Base-by-base conservation (phyloP, 2,797 vertebrate species). In the Sebastes aleutianus region DNA sequence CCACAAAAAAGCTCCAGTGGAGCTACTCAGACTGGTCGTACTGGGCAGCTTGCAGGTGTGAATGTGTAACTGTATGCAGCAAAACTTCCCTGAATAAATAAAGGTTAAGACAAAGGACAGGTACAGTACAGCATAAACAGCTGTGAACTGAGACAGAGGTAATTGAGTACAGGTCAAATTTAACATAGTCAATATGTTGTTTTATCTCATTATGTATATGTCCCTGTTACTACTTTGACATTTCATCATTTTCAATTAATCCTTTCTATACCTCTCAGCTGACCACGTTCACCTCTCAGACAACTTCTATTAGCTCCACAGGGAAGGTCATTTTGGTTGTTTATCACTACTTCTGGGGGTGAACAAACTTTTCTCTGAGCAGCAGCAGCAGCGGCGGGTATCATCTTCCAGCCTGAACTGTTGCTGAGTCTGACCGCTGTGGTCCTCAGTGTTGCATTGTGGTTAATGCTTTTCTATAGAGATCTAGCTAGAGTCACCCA, bases 181-280 rank as follows among this genome's bases (percentile, higher is more conserved):
- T 74, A 76, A 63, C 66, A 84, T 26, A 43, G 18, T 24, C 72
- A 80, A 64, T 1, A 14, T 65, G 69, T 16, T 5, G 32, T 70
- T 78, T 85, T 57, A 70, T 76, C 74, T 80, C 50, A 43, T 82
- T 62, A 77, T 70, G 72, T 84, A 32, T 39, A 79, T 57, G 43
- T 71, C 10, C 26, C 69, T 64, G 65, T 76, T 79, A 53, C 80
- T 79, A 14, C 79, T 76, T 89, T 89, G 83, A 90, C 82, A 74
- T 86, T 82, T 78, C 66, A 71, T 89, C 31, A 68, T 69, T 84
- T 80, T 79, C 76, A 80, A n/a, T 88, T 74, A 75, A 81, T 77
- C 78, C 56, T 67, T 69, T 79, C 47, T 68, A 11, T 62, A 61
- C 22, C 5, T 36, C 54, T 80, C 27, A 36, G 79, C 57, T 58